phyloP scores from a whole-genome alignment of 53 echinoderm and acorn worm genomes.

The Mesocentrotus franciscanus region DNA sequence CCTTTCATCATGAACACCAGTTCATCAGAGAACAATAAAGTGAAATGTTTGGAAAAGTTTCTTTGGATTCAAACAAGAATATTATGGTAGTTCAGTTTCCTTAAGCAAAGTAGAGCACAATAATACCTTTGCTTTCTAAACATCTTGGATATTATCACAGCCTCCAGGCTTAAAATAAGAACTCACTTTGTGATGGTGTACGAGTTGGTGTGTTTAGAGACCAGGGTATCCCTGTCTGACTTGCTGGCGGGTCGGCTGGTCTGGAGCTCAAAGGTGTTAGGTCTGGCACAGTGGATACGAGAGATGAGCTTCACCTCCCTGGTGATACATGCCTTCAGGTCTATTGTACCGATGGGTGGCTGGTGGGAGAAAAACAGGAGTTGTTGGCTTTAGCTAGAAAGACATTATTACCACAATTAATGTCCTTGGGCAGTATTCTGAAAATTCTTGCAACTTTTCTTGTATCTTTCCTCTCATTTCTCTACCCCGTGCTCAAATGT shows the following conservation, averaged over 20 bases:
- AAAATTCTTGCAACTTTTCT: too few species aligned
- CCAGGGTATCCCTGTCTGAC: slow-evolving; percentile 80
- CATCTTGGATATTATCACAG: neutral
- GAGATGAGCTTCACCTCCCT: slow-evolving; percentile 82
- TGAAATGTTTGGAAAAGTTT: too few species aligned
- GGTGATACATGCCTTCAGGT: slow-evolving; percentile 86
- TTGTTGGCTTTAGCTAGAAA: neutral
- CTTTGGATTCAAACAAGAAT: too few species aligned
- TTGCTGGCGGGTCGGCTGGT: slow-evolving; percentile 75
- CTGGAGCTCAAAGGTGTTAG: slow-evolving; percentile 97
- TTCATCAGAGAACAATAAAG: too few species aligned
- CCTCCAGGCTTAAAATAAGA: neutral
- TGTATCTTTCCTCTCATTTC: too few species aligned
- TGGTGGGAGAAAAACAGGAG: slow-evolving; percentile 16
- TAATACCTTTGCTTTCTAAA: too few species aligned
- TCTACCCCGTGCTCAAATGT: too few species aligned
- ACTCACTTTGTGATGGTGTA: slow-evolving; percentile 87
- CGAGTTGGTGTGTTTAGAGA: slow-evolving; percentile 78
- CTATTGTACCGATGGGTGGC: slow-evolving; percentile 92
- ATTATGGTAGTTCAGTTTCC: too few species aligned
- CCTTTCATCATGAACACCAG: too few species aligned
- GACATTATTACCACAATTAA: neutral
- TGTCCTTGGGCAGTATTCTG: too few species aligned
- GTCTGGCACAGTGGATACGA: slow-evolving; percentile 91
- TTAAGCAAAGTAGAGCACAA: too few species aligned